Conservation (phyloP, 2,113 vertebrate species). For the Planiliza haematocheilus region DNA sequence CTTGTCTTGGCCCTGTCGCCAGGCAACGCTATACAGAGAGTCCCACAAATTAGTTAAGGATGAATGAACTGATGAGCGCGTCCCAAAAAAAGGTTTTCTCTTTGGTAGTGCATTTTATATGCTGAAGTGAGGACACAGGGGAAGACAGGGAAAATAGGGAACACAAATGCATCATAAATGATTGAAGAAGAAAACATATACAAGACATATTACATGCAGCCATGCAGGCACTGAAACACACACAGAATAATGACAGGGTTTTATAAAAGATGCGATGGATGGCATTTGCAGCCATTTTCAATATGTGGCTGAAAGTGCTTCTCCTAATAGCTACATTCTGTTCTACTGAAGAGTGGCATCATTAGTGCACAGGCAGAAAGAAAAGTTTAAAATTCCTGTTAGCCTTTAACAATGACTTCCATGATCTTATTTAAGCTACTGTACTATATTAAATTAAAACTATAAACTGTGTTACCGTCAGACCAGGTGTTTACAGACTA, state of each 20-base stretch:
- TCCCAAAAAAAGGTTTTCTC: slow-evolving; percentile 58
- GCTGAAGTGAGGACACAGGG: background rate
- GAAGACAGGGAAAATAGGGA: slow-evolving; percentile 10
- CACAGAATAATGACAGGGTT: background rate
- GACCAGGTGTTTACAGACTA: slow-evolving; percentile 8
- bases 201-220: background rate
- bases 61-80: slow-evolving; percentile 60
- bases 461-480: background rate
- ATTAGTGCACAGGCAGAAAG: background rate
- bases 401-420: background rate
- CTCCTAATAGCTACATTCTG: background rate
- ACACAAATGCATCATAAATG: background rate
- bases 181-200: background rate
- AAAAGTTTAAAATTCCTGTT: background rate
- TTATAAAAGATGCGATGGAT: background rate
- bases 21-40: slow-evolving; percentile 63
- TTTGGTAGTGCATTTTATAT: slow-evolving; percentile 47
- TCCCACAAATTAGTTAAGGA: slow-evolving; percentile 63
- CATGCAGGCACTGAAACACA: background rate
- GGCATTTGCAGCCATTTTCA: background rate
- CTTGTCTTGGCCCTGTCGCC: slow-evolving; percentile 62
- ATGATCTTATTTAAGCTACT: background rate
- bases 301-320: background rate
- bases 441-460: background rate
- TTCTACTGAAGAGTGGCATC: background rate